Percentiles rank a stretch among this genome's conserved stretches.
These are phyloP conservation scores for Lucinisca nassula DNA, from an alignment of 2,888 invertebrate genomes.

Conservation along the genomic window DNA sequence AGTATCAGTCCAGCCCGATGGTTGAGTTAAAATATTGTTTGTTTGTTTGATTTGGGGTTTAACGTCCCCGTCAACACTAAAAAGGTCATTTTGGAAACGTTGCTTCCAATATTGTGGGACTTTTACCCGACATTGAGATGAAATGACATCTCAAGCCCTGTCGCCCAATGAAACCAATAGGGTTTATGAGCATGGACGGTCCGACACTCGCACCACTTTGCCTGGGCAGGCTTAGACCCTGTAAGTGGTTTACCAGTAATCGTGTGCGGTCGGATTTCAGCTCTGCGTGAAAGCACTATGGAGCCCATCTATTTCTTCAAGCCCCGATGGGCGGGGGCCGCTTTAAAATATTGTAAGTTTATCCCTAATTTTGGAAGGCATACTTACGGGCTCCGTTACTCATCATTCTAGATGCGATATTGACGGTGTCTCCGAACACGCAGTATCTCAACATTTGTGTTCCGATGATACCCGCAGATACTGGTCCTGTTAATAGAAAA, in stretches of 20 bases:
- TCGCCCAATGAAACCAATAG: too few species aligned
- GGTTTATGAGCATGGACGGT: too few species aligned
- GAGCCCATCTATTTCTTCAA: background rate
- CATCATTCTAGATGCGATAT: slow-evolving; percentile 1
- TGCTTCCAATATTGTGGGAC: too few species aligned
- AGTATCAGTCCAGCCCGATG: background rate
- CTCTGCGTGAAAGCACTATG: background rate
- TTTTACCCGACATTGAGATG: too few species aligned
- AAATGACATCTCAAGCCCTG: too few species aligned
- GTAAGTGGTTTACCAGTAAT: too few species aligned
- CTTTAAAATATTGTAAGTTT: background rate
- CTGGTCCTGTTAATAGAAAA: background rate
- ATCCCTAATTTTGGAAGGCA: background rate
- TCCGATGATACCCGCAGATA: background rate
- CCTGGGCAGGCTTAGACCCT: too few species aligned
- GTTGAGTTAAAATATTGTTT: background rate
- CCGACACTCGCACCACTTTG: too few species aligned
- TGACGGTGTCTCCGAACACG: slow-evolving; percentile 31
- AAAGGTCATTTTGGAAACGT: too few species aligned
- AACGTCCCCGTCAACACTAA: too few species aligned
- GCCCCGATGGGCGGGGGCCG: background rate
- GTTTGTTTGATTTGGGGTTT: too few species aligned
- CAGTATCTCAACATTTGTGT: slow-evolving; percentile 40
- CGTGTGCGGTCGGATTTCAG: background rate
- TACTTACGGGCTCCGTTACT: background rate